phyloP scores from a whole-genome alignment of 1,140 invertebrate species.

The Microplitis mediator region DNA sequence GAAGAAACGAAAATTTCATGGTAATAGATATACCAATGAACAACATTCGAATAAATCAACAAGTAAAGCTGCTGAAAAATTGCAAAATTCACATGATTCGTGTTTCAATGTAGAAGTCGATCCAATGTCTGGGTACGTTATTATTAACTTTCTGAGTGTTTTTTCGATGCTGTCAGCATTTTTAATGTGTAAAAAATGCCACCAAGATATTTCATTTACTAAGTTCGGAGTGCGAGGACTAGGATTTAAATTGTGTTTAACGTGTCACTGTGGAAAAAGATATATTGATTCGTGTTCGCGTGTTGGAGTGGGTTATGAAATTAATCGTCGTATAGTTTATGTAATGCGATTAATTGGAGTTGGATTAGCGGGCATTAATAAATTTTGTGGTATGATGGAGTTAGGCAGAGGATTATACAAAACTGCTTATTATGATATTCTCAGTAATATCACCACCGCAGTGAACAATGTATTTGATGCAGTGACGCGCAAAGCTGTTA shows the following conservation, averaged over 20 bases:
- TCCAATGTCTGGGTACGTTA: constrained; percentile 15
- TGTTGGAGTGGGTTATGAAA: constrained; percentile 36
- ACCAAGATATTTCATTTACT: constrained; percentile 29
- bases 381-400: constrained; percentile 38
- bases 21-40: too few species aligned
- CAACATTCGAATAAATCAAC: too few species aligned
- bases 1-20: too few species aligned
- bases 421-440: constrained; percentile 23
- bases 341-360: constrained; percentile 36
- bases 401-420: constrained; percentile 8
- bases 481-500: constrained; percentile 18
- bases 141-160: constrained; percentile 27
- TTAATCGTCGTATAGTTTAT: constrained; percentile 36
- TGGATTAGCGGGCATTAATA: constrained; percentile 29
- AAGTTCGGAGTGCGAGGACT: constrained; percentile 31
- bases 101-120: constrained; percentile 26
- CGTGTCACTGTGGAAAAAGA: constrained; percentile 29
- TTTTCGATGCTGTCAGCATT: constrained; percentile 25
- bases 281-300: constrained; percentile 31
- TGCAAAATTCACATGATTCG: constrained; percentile 11
- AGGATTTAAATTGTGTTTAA: constrained; percentile 32
- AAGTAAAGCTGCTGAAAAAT: background rate
- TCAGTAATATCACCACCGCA: constrained; percentile 27
- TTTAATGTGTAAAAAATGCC: constrained; percentile 34
- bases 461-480: constrained; percentile 14